Percentiles rank a stretch among this genome's conserved stretches.
These are phyloP conservation scores for Bucorvus abyssinicus DNA, from an alignment of 2,797 vertebrate genomes.

Conservation along the genomic window DNA sequence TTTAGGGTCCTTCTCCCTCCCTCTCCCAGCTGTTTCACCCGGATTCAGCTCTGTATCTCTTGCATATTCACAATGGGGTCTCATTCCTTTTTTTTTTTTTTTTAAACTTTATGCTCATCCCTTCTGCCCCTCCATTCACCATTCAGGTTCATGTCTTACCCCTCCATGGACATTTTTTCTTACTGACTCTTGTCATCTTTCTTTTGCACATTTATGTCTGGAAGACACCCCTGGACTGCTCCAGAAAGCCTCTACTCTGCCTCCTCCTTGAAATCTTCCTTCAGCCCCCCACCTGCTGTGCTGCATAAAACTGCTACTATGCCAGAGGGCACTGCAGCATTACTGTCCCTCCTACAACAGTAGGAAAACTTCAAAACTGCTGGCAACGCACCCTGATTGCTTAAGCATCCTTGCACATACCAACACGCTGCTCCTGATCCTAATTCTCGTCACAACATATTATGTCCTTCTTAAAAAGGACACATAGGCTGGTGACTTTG, in stretches of 20 bases:
- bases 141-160: background rate
- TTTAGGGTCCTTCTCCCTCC: background rate
- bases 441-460: background rate
- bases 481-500: background rate
- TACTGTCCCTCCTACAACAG: background rate
- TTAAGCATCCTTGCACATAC: background rate
- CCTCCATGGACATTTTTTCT: background rate
- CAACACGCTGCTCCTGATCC: background rate
- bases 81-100: no score
- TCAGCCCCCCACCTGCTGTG: background rate
- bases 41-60: background rate
- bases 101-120: no score
- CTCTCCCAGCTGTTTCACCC: background rate
- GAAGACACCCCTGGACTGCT: background rate
- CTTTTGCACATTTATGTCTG: background rate
- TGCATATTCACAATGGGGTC: fast-evolving
- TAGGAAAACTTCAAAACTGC: background rate
- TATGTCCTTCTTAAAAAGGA: background rate
- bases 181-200: background rate
- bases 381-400: background rate
- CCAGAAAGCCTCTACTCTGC: background rate
- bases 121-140: background rate
- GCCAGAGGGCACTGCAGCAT: background rate
- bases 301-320: background rate
- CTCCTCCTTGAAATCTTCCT: background rate